These are phyloP conservation scores for Trachelipus rathkii DNA, from an alignment of 1,140 invertebrate species.

Conservation along the genomic window DNA sequence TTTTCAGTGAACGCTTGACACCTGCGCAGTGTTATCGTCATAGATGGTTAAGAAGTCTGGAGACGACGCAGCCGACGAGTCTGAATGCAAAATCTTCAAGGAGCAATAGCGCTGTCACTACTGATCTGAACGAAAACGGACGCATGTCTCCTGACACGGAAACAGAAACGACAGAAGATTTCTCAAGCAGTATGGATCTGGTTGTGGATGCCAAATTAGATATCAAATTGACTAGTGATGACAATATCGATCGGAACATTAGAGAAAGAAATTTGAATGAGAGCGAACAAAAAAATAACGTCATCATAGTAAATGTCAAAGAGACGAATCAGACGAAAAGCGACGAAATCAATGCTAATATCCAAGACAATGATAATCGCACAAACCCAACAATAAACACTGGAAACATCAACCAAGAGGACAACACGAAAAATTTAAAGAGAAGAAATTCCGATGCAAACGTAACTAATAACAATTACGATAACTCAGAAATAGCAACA, in stretches of 20 bases:
- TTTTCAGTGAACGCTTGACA: constrained; percentile 26
- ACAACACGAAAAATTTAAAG: neutral
- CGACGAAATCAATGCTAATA: neutral
- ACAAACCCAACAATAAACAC: neutral
- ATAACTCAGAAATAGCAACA: neutral
- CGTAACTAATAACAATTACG: neutral
- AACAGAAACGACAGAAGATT: too few species aligned
- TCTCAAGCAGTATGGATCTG: neutral
- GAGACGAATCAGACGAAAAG: neutral
- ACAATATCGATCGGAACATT: neutral
- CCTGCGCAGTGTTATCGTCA: constrained; percentile 23
- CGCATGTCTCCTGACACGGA: too few species aligned
- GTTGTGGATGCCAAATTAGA: neutral
- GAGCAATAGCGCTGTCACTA: neutral
- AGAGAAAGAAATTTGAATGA: neutral
- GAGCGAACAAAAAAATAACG: neutral
- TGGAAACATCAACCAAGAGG: neutral
- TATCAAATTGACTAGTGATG: neutral
- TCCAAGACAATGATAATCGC: neutral
- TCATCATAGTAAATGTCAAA: neutral
- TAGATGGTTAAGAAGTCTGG: constrained; percentile 25
- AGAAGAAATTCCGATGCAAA: neutral
- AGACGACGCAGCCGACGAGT: neutral
- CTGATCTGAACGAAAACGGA: neutral
- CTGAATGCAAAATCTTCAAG: neutral